A percentile compares a stretch with the other conserved stretches of the same genome.
Conservation (phyloP, 2,113 vertebrate species). For the Acanthochromis polyacanthus region DNA sequence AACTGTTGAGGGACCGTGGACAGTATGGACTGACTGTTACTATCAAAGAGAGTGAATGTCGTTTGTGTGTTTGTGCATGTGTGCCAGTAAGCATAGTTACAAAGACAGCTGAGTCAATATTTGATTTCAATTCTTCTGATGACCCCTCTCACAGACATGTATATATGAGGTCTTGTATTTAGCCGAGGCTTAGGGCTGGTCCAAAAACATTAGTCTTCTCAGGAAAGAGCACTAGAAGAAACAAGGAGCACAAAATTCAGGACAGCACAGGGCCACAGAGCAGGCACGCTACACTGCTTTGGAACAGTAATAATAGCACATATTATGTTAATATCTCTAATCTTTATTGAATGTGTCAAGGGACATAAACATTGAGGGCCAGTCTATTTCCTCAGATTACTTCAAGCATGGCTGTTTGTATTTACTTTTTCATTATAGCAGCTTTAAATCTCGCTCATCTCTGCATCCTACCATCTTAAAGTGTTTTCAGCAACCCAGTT, state of each 20-base stretch:
- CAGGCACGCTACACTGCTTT: constrained; percentile 56
- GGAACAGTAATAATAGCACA: constrained; percentile 49
- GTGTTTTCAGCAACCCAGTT: constrained; percentile 29
- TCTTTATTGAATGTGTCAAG: constrained; percentile 70
- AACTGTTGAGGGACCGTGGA: constrained; percentile 76
- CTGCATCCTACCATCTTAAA: constrained; percentile 44
- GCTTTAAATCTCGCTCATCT: constrained; percentile 57
- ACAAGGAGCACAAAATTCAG: constrained; percentile 67
- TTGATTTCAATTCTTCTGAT: constrained; percentile 12
- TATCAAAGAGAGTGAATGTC: constrained; percentile 76
- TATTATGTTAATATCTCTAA: constrained; percentile 41
- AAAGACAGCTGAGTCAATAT: constrained; percentile 39
- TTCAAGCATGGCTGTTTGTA: constrained; percentile 86
- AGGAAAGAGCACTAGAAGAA: constrained; percentile 75
- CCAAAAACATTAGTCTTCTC: constrained; percentile 63
- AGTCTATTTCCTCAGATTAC: constrained; percentile 82
- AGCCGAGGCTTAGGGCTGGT: constrained; percentile 49
- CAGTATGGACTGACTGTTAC: constrained; percentile 82
- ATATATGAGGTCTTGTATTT: constrained; percentile 27
- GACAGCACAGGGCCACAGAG: constrained; percentile 74
- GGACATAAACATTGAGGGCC: constrained; percentile 76
- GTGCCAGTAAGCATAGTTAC: constrained; percentile 52
- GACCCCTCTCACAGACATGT: constrained; percentile 34
- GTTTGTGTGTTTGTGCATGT: constrained; percentile 74
- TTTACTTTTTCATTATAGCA: constrained; percentile 87